Base-by-base conservation (phyloP, 2,113 vertebrate genomes). In the Apistogramma diplotaenia region DNA sequence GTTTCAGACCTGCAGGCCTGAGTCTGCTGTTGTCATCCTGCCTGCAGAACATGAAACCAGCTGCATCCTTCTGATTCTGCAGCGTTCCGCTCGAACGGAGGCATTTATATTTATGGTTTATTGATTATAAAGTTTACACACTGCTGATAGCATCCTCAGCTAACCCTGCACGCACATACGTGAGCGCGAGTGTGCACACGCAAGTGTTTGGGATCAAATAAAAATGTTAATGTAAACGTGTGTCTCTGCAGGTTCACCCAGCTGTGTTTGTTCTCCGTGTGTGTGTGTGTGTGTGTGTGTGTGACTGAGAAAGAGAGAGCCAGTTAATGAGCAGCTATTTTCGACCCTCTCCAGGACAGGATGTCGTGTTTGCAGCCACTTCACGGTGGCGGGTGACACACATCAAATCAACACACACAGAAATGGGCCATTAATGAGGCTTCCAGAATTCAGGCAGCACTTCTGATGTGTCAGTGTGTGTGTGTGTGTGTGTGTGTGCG, bases 241-340 rank as follows among this genome's bases (percentile, higher is more conserved):
- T 40, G 60, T 56, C n/a, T 25, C 46, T 0, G 10, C 35, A 35
- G 31, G n/a, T 35, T 60, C n/a, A 35, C 33, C 58, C 58, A 35
- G 18, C 31, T 60, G 75, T 62, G 23, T 55, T 19, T 19, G 51
- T 74, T n/a, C n/a, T n/a, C n/a, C n/a, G 57, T 56, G 19, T 59
- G 76, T 76, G 77, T 35, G 54, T 84, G 75, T 75, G 81, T 58
- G 35, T 37, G 49, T 67, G 65, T 54, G 70, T 37, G 74, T 33
- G 61, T 60, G 76, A 2, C 35, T 7, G 19, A 23, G 53, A 21
- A 40, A 46, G 61, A 18, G 62, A 55, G 56, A 70, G 55, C 3
- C 3, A 56, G 40, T 67, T 92, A 89, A 91, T 91, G 81, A 92
- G 87, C 60, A 61, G 79, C 86, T 89, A 87, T 92, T 92, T 82